Evolutionary conservation across 2,888 invertebrate species (phyloP).

Genomic region (Chesias legatella): DNA sequence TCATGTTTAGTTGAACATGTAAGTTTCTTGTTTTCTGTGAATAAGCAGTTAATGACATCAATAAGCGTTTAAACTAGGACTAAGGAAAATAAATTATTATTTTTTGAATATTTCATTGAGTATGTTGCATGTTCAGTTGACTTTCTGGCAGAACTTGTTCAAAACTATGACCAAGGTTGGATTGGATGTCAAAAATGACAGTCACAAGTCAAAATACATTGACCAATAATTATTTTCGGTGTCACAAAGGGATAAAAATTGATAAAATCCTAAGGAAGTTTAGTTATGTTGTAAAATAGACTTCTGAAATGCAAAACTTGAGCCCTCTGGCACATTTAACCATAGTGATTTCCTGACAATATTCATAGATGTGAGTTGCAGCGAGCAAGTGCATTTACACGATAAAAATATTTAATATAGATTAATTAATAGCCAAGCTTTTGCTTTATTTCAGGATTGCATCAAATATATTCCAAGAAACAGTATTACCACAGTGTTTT

Average conservation of each 20-base stretch:
- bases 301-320: constrained; percentile 23
- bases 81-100: too few relatives aligned
- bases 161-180: too few relatives aligned
- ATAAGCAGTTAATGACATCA: too few relatives aligned
- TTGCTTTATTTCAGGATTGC: constrained; percentile 52
- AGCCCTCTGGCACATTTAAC: constrained; percentile 18
- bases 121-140: too few relatives aligned
- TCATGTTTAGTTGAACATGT: too few relatives aligned
- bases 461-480: constrained; percentile 31
- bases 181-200: too few relatives aligned
- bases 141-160: too few relatives aligned
- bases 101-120: too few relatives aligned
- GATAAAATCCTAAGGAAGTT: constrained; percentile 6
- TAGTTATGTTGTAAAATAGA: constrained; percentile 9
- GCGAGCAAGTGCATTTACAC: too few relatives aligned
- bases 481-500: constrained; percentile 36
- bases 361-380: constrained; percentile 23
- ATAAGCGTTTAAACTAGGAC: too few relatives aligned
- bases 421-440: neutral
- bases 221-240: neutral
- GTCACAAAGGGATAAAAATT: constrained; percentile 16
- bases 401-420: neutral
- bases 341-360: constrained; percentile 32
- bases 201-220: neutral
- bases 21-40: too few relatives aligned